Conservation (phyloP, 1,140 invertebrate species). For the Drosophila quadrilineata region DNA sequence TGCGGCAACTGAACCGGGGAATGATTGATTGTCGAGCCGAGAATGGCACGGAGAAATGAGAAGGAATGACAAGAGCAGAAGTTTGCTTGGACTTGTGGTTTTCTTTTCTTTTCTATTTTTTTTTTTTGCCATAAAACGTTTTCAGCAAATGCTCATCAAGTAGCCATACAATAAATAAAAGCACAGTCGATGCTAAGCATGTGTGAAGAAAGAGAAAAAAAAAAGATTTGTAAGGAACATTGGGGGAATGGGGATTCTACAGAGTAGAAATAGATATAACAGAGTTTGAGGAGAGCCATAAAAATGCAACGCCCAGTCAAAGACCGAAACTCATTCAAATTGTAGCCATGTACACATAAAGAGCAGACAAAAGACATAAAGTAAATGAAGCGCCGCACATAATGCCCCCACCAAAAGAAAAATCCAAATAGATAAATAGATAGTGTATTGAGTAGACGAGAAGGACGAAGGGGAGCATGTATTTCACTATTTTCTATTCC, state of each 20-base stretch:
- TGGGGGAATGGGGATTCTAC: not conserved
- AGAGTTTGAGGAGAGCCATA: conserved; percentile 24
- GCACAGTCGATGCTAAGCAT: conserved; percentile 38
- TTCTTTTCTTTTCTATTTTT: no score
- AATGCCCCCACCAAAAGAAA: conserved; percentile 29
- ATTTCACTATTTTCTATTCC: conserved; percentile 37
- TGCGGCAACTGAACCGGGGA: conserved; percentile 15
- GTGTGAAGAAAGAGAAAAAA: no score
- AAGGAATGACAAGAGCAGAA: conserved; percentile 28
- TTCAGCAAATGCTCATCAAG: conserved; percentile 67
- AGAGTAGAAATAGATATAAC: no score
- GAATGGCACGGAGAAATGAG: not conserved
- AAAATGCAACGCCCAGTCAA: conserved; percentile 50
- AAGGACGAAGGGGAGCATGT: conserved; percentile 17
- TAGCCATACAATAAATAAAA: conserved; percentile 71
- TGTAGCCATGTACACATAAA: conserved; percentile 48
- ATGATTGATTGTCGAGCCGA: conserved; percentile 35
- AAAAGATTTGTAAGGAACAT: no score
- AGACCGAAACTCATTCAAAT: conserved; percentile 62
- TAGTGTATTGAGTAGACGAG: not conserved
- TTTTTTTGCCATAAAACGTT: conserved; percentile 73
- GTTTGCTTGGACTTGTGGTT: conserved; percentile 34
- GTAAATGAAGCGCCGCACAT: conserved; percentile 72
- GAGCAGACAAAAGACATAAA: conserved; percentile 74
- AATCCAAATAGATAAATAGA: conserved; percentile 1